A percentile compares a stretch with the other conserved stretches of the same genome.
These are phyloP conservation scores for Nycticorax nycticorax DNA, from an alignment of 2,113 vertebrate genomes.

Conservation along the genomic window DNA sequence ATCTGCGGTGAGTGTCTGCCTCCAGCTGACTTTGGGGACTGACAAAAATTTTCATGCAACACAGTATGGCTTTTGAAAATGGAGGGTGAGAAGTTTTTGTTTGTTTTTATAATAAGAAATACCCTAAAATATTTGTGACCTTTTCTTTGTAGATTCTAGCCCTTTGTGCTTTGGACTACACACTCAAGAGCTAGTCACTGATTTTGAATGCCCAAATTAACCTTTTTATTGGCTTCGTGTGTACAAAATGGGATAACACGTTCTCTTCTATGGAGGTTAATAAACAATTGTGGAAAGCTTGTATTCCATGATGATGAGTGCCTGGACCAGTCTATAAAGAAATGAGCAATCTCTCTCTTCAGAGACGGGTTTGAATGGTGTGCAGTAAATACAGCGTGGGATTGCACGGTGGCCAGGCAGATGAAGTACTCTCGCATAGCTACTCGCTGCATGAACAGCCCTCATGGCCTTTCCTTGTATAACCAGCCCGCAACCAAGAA, in stretches of 20 bases:
- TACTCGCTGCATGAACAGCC: not conserved
- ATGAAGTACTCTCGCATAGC: not conserved
- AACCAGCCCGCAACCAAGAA: not conserved
- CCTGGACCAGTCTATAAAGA: not conserved
- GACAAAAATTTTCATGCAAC: not conserved
- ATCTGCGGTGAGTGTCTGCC: not conserved
- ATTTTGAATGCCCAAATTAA: conserved; percentile 11
- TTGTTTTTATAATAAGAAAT: not conserved
- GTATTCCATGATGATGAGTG: not conserved
- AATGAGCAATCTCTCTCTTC: not conserved
- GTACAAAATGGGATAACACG: not conserved
- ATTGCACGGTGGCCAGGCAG: not conserved
- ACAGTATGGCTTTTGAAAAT: not conserved
- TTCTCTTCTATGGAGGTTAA: not conserved
- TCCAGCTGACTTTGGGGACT: not conserved
- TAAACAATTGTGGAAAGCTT: conserved; percentile 10
- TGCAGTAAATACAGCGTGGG: not conserved
- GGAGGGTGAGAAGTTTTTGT: not conserved
- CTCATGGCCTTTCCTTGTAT: not conserved
- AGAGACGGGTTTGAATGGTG: not conserved
- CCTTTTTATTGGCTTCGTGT: not conserved
- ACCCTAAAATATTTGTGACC: not conserved
- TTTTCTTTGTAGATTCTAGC: not conserved
- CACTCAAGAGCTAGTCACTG: not conserved
- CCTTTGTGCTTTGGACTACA: not conserved